These are phyloP conservation scores for Pseudochromis fuscus DNA, from an alignment of 2,797 vertebrate species.

Conservation along the genomic window DNA sequence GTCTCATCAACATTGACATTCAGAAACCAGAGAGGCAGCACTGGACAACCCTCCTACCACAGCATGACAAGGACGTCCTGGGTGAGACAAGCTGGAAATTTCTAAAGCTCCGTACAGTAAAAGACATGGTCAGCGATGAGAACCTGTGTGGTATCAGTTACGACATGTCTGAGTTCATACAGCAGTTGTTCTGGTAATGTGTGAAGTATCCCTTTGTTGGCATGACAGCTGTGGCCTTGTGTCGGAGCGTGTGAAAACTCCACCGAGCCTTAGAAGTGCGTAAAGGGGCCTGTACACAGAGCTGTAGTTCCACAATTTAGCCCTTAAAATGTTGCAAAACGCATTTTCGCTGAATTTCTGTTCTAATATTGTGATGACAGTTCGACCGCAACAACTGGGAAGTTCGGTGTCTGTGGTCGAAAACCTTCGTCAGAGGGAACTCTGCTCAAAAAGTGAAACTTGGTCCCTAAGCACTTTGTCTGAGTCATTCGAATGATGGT, in stretches of 20 bases:
- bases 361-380: constrained; percentile 17
- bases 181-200: not conserved
- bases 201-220: not conserved
- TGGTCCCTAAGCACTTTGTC: constrained; percentile 10
- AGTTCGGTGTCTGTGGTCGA: constrained; percentile 41
- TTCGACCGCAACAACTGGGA: constrained; percentile 43
- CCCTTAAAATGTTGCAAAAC: constrained; percentile 38
- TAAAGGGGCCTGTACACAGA: constrained; percentile 1
- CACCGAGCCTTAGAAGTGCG: not conserved
- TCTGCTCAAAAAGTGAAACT: constrained; percentile 66
- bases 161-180: not conserved
- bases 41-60: constrained; percentile 82
- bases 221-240: not conserved
- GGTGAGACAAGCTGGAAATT: constrained; percentile 69
- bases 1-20: constrained; percentile 84
- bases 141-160: constrained; percentile 1
- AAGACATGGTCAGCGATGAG: too few relatives aligned
- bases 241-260: constrained; percentile 17
- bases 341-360: constrained; percentile 30
- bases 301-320: constrained; percentile 41
- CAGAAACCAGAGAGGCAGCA: constrained; percentile 69
- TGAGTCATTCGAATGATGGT: constrained; percentile 45
- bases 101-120: too few relatives aligned
- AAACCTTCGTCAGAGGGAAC: constrained; percentile 52
- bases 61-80: constrained; percentile 85